Evolutionary conservation across 2,113 vertebrate species (phyloP), one percentile per base, ranked within the genome.

Genomic region (Caracal caracal): DNA sequence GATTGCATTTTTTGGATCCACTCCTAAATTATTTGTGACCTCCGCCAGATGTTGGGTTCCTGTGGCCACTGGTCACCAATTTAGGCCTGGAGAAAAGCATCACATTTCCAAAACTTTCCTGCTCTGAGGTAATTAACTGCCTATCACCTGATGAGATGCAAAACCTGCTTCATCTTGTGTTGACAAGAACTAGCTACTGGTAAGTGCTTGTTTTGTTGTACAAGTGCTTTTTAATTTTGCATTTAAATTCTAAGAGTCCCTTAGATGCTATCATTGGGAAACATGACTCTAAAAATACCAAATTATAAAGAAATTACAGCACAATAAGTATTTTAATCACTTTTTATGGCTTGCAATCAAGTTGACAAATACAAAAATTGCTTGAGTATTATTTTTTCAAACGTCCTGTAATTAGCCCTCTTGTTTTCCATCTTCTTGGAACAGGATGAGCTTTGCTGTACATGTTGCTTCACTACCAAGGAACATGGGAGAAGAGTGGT

Each of bases 331-430:
- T 96, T 95, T 93, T 94, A 94, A 97, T 96, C 37, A 33, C 49
- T 97, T 97, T 95, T 96, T 92, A 90, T 94, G 94, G 92, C 65
- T 97, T 95, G 65, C 92, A 97, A 96, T 97, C 73, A 97, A 95
- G 79, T 93, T 96, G 92, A 94, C 93, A 96, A 96, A 91, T 95
- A 91, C 76, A 96, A 96, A 92, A 95, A 94, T 88, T 92, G 79
- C 87, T 90, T 30, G 33, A 95, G 53, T 73, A 88, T 97, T 93
- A 93, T 94, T 88, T 96, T 84, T 97, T 73, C 51, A 96, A 97
- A 88, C 37, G 59, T 88, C 65, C n/a, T 37, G 61, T 92, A 97
- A 94, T 95, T 94, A 94, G 49, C 30, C 9, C 51, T 93, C 76
- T 98, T 97, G 92, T 94, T 96, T 96, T 94, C 65, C 53, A 17